Base-by-base conservation (phyloP, 1,140 invertebrate species). In the Armadillidium nasatum region DNA sequence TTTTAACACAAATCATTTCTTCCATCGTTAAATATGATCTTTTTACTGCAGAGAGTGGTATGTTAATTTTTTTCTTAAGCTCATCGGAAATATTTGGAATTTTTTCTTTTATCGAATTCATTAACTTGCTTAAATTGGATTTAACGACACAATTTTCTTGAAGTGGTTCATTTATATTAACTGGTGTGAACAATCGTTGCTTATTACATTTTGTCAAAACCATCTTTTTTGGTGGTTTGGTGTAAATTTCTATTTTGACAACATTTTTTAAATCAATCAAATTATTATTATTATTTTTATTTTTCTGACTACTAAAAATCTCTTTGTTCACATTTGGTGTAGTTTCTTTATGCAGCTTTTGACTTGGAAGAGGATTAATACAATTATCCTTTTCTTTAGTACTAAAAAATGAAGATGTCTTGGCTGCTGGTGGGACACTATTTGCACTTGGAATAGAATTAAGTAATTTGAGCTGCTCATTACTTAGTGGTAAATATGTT, bases 141-240 rank as follows among this genome's bases (percentile, higher is more conserved):
- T 60, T 60, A 60, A 60, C 7, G 50, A 3, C 50, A 15, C 11
- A 60, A 7, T 60, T 60, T 60, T 19, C 50, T 6, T 33, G 33
- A 33, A 33, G 33, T 33, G 33, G 33, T 15, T 60, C 7, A 15
- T 13, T 60, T 19, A 15, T 7, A 7, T 60, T 60, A 60, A 19
- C 19, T 60, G 11, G 11, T 60, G 50, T 19, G 2, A 15, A 4
- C 11, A 19, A 13, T 4, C 7, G 50, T 3, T 2, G 11, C 11
- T 13, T 60, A 19, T 60, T 60, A 7, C 50, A 60, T 60, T 60
- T 60, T 60, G 50, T 60, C 7, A 60, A 15, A 60, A 60, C 50
- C 50, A 60, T 60, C 50, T 60, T 60, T 60, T 60, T 60, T 15
- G 50, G 50, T 4, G 50, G 50, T 60, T 60, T 60, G 50, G 50